Evolutionary conservation across 2,113 vertebrate species (phyloP), one percentile per base, ranked within the genome.

Genomic region (Microcebus ravelobensis): DNA sequence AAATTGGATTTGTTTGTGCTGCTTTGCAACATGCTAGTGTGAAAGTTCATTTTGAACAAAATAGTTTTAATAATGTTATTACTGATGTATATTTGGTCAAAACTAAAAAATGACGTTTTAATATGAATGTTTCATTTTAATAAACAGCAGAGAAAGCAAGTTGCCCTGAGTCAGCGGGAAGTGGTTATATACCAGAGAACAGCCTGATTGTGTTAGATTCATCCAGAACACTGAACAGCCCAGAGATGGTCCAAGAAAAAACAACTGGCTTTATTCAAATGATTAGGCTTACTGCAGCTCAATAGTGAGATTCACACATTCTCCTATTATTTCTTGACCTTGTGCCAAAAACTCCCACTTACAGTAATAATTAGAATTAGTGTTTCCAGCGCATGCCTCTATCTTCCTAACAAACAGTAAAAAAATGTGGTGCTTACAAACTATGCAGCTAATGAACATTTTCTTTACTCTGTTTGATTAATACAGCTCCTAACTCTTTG

Each of bases 251-350:
- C 98, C 98, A 98, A 98, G 97, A 98, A 97, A 98, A 97, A 98
- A 98, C 97, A 98, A 98, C 98, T 98, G 98, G 96, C 98, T 98
- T 98, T 98, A 98, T 99, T 98, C 98, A 98, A 98, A 98, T 99
- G 98, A 99, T 99, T 98, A 98, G 98, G 98, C 98, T 98, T 97
- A 98, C 98, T 98, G 98, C 98, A 97, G 97, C 96, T 96, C 98
- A 96, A 95, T 96, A 98, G 98, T 98, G 97, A 98, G 97, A 99
- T 98, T 99, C 98, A 98, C 98, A 99, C 98, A 98, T 98, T 99
- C 98, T 98, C 98, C 98, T 98, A 98, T 99, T 99, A 99, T 99
- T 99, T 99, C 96, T 98, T 99, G 99, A 99, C 98, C 99, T 98
- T 97, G 97, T 98, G 98, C 98, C 99, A 98, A 98, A 99, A 98